These are phyloP conservation scores for Clarias pachynema DNA, from an alignment of 2,797 vertebrate species.

Conservation along the genomic window DNA sequence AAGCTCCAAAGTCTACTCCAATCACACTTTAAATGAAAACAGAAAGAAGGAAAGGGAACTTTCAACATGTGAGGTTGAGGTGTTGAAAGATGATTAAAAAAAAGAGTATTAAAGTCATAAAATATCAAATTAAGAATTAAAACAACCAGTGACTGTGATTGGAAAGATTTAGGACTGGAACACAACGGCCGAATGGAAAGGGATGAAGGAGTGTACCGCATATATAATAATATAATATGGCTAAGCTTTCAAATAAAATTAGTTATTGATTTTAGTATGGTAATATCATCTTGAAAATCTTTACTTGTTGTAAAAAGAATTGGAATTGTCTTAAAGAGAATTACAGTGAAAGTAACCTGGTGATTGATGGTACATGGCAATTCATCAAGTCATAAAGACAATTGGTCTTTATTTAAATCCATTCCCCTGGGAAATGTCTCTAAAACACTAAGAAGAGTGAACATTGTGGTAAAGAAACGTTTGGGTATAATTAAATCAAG, in stretches of 20 bases:
- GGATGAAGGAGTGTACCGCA: background rate
- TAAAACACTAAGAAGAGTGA: background rate
- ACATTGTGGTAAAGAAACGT: background rate
- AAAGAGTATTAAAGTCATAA: constrained; percentile 59
- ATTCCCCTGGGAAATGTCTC: constrained; percentile 27
- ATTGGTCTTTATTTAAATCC: constrained; percentile 36
- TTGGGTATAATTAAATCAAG: background rate
- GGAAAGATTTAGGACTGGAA: constrained; percentile 28
- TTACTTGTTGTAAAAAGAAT: constrained; percentile 30
- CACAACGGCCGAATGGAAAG: constrained; percentile 39
- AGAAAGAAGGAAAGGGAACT: background rate
- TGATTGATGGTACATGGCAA: constrained; percentile 44
- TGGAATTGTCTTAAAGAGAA: constrained; percentile 26
- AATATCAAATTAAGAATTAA: constrained; percentile 53
- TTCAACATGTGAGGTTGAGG: constrained; percentile 35
- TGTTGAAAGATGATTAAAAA: constrained; percentile 59
- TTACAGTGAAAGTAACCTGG: constrained; percentile 34
- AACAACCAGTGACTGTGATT: constrained; percentile 35
- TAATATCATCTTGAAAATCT: constrained; percentile 43
- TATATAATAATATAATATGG: background rate
- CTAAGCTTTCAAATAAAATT: constrained; percentile 35
- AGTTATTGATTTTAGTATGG: constrained; percentile 43
- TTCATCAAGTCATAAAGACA: constrained; percentile 42
- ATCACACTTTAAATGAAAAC: constrained; percentile 69
- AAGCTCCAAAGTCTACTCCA: constrained; percentile 58